Evolutionary conservation across 2,797 vertebrate species (phyloP).

Genomic region (Decapterus maruadsi): DNA sequence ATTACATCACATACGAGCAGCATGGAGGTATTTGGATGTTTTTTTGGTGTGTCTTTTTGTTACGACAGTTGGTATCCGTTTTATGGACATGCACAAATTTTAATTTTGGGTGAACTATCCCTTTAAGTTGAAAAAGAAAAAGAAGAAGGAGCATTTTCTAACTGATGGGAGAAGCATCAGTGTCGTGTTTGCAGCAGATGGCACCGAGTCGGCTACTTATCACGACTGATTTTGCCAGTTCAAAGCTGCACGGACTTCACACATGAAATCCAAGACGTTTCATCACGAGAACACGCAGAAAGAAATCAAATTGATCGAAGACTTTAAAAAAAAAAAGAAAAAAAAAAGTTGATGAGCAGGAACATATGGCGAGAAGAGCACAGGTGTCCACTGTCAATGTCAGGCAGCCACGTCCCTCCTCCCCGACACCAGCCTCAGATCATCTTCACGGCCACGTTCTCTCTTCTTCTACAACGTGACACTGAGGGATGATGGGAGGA

Average conservation of each 20-base stretch:
- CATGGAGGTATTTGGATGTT: no score
- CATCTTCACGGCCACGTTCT: constrained; percentile 40
- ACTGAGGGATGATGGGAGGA: constrained; percentile 65
- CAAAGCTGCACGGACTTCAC: constrained; percentile 30
- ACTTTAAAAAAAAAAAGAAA: background rate
- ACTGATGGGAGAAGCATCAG: background rate
- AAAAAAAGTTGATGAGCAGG: constrained; percentile 54
- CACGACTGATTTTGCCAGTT: constrained; percentile 8
- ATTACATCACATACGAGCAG: no score
- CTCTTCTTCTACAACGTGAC: constrained; percentile 50
- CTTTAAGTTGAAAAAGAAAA: no score
- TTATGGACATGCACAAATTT: no score
- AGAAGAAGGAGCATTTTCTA: background rate
- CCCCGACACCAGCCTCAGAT: constrained; percentile 42
- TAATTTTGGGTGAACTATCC: no score
- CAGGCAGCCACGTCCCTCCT: background rate
- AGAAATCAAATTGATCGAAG: constrained; percentile 11
- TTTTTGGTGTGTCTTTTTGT: no score
- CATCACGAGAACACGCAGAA: background rate
- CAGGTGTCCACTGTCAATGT: constrained; percentile 55
- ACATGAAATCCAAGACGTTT: constrained; percentile 35
- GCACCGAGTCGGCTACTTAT: background rate
- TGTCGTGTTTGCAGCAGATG: constrained; percentile 11
- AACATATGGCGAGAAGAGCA: constrained; percentile 56
- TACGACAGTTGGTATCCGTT: no score